Percentiles rank a stretch among this genome's conserved stretches.
Evolutionary conservation across 2,797 vertebrate genomes (phyloP).

Genomic region (Phylloscopus collybita): DNA sequence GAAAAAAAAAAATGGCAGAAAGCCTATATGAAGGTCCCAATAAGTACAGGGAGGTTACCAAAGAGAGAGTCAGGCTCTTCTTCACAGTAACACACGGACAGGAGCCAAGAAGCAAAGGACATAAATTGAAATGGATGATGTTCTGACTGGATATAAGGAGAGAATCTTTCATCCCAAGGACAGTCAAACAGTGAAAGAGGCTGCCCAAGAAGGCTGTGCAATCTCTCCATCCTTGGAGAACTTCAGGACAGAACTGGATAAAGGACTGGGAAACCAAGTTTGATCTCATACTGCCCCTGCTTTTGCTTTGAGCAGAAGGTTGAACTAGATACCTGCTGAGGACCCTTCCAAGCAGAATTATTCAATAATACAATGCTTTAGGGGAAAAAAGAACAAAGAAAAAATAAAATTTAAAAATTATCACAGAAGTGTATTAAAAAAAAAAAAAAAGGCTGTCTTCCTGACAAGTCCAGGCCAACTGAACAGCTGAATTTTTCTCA

Average conservation of each 20-base stretch:
- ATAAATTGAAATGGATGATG: neutral
- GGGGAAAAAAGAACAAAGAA: accelerated
- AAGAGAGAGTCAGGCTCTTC: neutral
- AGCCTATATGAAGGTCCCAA: neutral
- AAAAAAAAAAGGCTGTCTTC: neutral
- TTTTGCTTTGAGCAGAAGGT: neutral
- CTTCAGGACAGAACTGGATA: neutral
- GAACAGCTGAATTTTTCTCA: neutral
- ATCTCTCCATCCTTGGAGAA: neutral
- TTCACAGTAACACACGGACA: neutral
- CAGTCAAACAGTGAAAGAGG: neutral
- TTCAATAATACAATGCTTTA: neutral
- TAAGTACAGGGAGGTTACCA: neutral
- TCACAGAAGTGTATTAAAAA: neutral
- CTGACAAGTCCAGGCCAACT: neutral
- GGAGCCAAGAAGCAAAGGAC: neutral
- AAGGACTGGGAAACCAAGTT: neutral
- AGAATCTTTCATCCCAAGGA: neutral
- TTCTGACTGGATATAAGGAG: neutral
- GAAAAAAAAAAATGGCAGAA: neutral
- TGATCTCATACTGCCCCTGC: neutral
- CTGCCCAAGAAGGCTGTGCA: neutral
- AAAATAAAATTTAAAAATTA: accelerated
- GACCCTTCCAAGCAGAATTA: neutral
- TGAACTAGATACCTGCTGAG: neutral